Evolutionary conservation across 2,113 vertebrate genomes (phyloP).

Genomic region (Rattus rattus): DNA sequence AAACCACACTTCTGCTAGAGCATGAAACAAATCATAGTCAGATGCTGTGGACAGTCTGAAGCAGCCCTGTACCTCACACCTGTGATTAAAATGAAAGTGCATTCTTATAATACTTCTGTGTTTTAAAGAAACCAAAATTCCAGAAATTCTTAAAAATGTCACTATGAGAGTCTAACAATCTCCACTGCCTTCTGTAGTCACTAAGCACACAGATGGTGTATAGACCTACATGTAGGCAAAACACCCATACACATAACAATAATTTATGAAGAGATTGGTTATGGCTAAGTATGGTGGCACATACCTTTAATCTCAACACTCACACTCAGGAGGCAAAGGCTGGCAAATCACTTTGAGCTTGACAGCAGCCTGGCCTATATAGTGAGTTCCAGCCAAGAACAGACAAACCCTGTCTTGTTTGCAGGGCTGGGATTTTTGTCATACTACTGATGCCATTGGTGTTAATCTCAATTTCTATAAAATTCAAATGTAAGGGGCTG

Average conservation of each 20-base stretch:
- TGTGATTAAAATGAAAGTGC: too few relatives aligned
- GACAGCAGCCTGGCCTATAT: not conserved
- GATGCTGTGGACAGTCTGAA: too few relatives aligned
- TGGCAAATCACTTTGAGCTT: not conserved
- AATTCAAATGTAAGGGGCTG: constrained; percentile 53
- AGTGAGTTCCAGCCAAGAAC: not conserved
- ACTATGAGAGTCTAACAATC: too few relatives aligned
- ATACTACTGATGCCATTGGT: constrained; percentile 69
- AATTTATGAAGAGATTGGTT: not conserved
- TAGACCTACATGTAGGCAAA: not conserved
- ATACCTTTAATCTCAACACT: not conserved
- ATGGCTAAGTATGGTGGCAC: not conserved
- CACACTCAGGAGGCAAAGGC: not conserved
- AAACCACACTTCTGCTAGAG: too few relatives aligned
- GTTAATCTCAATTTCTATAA: constrained; percentile 77
- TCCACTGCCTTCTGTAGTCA: not conserved
- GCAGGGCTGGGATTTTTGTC: constrained; percentile 55
- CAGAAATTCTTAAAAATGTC: too few relatives aligned
- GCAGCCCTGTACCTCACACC: too few relatives aligned
- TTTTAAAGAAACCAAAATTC: too few relatives aligned
- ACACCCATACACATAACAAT: not conserved
- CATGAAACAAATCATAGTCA: too few relatives aligned
- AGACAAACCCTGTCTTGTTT: constrained; percentile 11
- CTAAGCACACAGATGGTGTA: not conserved
- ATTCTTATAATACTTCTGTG: too few relatives aligned